Base-by-base conservation (phyloP, 2,113 vertebrate genomes). In the Pollachius pollachius region DNA sequence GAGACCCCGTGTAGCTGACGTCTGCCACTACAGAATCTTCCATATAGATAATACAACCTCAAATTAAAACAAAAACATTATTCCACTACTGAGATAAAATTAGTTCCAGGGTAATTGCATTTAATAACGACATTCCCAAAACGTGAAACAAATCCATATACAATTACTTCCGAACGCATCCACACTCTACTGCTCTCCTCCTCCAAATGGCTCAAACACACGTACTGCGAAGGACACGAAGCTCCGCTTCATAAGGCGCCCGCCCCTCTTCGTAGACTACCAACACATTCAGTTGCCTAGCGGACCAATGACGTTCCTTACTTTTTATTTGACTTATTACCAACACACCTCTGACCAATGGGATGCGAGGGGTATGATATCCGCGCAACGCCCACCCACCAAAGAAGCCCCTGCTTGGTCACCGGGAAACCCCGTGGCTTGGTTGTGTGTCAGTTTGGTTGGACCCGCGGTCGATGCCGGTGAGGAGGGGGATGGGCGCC, bases 371-470 rank as follows among this genome's bases (percentile, higher is more conserved):
- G 79, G 80, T 88, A 79, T 81, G 90, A 87, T 75, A 37, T 41
- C 41, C 3, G 17, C 9, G 74, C 77, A 87, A 83, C 70, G 69
- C 61, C 85, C 84, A 81, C 79, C 90, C 84, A 73, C 72, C 12
- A 52, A 75, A 68, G 66, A 74, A 78, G 93, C 94, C 96, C 96
- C 93, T 96, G 95, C 93, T 88, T 87, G 87, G 90, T 90, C 87
- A 89, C 79, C 83, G 65, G 94, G 93, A 94, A 95, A 95, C 95
- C 96, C 96, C 93, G 94, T 93, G 89, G 88, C 88, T 89, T 92
- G 94, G 94, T 93, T 94, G 94, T 93, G 94, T 95, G 95, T 96
- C 95, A 95, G 94, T 90, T 91, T 91, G 41, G 85, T 92, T 85
- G 86, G 88, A 87, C 93, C 94, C 90, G 94, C 89, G 92, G 87